Conservation (phyloP, 2,888 invertebrate genomes). For the Pteria penguin region DNA sequence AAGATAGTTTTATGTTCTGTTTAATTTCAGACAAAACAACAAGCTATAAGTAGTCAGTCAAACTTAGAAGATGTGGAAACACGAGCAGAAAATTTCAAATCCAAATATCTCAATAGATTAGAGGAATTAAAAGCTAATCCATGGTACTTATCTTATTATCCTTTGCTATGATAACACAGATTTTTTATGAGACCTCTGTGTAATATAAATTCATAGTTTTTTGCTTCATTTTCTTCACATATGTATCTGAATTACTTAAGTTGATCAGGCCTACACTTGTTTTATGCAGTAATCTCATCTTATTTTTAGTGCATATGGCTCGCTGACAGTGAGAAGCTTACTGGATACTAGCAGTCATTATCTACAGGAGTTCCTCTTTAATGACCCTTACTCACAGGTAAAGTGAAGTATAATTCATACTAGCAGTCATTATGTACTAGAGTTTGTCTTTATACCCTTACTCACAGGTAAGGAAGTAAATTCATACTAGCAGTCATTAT, state of each 20-base stretch:
- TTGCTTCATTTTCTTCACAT: no score
- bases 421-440: no score
- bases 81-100: constrained; percentile 90
- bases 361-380: constrained; percentile 93
- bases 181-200: not conserved
- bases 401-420: constrained; percentile 63
- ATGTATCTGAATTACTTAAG: no score
- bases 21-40: constrained; percentile 78
- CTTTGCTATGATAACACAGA: no score
- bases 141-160: constrained; percentile 82
- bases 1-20: not conserved
- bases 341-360: constrained; percentile 95
- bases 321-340: constrained; percentile 92
- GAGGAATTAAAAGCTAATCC: constrained; percentile 89
- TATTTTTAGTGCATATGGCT: constrained; percentile 85
- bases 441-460: no score
- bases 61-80: constrained; percentile 88
- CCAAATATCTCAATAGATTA: constrained; percentile 90
- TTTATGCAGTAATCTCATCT: not conserved
- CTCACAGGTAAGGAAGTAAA: constrained; percentile 91
- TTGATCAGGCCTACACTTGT: not conserved
- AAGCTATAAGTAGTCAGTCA: constrained; percentile 90
- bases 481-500: constrained; percentile 95
- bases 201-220: not conserved
- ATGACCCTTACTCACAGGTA: constrained; percentile 88